Conservation (phyloP, 2,113 vertebrate species). For the Axis porcinus region DNA sequence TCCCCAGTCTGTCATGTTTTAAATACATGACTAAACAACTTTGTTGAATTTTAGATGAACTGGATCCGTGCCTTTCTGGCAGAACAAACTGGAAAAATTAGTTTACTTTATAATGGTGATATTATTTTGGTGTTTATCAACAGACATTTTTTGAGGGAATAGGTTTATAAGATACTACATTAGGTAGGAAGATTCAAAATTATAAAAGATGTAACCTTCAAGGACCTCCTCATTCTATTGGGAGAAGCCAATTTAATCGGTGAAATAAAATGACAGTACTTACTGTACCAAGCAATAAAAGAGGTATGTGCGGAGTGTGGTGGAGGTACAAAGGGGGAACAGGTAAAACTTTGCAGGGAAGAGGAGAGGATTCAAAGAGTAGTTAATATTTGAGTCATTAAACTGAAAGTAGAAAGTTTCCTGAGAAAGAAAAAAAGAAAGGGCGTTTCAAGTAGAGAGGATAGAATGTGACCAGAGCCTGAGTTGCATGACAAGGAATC, state of each 20-base stretch:
- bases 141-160: not conserved
- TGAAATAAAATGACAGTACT: not conserved
- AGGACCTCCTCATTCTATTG: not conserved
- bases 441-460: not conserved
- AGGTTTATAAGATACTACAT: not conserved
- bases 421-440: not conserved
- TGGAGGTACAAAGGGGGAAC: not conserved
- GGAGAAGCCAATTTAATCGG: not conserved
- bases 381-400: not conserved
- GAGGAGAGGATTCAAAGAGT: not conserved
- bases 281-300: not conserved
- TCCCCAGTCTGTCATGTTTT: not conserved
- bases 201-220: not conserved
- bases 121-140: constrained; percentile 6
- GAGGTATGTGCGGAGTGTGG: rapidly evolving
- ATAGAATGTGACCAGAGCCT: not conserved
- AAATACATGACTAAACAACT: not conserved
- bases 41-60: not conserved
- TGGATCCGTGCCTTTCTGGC: not conserved
- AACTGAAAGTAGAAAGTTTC: not conserved
- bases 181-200: not conserved
- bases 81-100: not conserved
- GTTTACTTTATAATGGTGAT: not conserved
- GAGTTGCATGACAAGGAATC: not conserved
- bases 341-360: not conserved